Conservation (phyloP, 1,140 invertebrate genomes). For the Spodoptera frugiperda region DNA sequence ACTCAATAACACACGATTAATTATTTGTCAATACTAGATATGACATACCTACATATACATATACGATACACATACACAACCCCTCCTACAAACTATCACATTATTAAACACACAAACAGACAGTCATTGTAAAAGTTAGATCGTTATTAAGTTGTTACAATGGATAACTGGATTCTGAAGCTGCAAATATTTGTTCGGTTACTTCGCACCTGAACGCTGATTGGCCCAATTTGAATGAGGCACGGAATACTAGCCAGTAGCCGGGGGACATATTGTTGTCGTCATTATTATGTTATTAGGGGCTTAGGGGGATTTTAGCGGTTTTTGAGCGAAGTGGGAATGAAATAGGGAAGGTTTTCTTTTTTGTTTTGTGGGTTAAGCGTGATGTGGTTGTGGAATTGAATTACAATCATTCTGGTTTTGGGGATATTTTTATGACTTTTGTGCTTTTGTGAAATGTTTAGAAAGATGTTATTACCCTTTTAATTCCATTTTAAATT, state of each 20-base stretch:
- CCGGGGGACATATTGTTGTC: conserved; percentile 33
- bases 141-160: conserved; percentile 47
- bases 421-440: too few relatives aligned
- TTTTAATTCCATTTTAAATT: too few relatives aligned
- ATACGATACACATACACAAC: too few relatives aligned
- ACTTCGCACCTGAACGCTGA: conserved; percentile 45
- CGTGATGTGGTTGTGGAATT: too few relatives aligned
- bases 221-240: conserved; percentile 58
- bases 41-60: too few relatives aligned
- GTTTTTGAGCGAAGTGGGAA: not conserved
- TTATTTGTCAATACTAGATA: too few relatives aligned
- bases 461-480: too few relatives aligned
- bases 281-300: conserved; percentile 43
- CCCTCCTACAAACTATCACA: not conserved
- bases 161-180: conserved; percentile 47
- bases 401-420: too few relatives aligned
- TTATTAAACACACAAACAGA: conserved; percentile 13
- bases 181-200: conserved; percentile 61
- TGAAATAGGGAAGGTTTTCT: not conserved
- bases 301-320: not conserved
- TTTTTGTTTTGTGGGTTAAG: not conserved
- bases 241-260: conserved; percentile 48
- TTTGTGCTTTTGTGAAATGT: too few relatives aligned
- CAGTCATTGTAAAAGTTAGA: conserved; percentile 38
- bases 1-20: too few relatives aligned